Base-by-base conservation (phyloP, 2,113 vertebrate species). In the Sciurus niger region DNA sequence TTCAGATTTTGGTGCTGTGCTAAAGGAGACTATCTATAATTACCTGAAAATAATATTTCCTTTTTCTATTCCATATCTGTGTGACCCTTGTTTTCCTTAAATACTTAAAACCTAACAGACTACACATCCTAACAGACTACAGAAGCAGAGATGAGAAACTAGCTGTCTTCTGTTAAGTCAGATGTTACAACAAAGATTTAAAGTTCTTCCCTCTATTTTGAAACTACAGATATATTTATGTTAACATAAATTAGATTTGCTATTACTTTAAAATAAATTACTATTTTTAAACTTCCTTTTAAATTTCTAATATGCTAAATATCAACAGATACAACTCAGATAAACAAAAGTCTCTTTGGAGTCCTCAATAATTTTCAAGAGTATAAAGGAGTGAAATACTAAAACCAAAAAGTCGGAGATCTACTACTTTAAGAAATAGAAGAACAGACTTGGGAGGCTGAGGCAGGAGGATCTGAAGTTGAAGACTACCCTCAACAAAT, bases 141-240 rank as follows among this genome's bases (percentile, higher is more conserved):
- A 96, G 77, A 93, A 90, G 48, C 67, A 84, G 30, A 40, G 53
- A 90, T 46, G 30, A 96, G 70, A 95, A 95, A 84, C 43, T 55
- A 90, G 48, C 53, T 95, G 84, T 88, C 92, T 96, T 92, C 72
- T 95, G 53, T 95, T 95, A 96, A 89, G 43, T 34, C 65, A 95
- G 84, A 92, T 3, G 58, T 92, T 91, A 48, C 40, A 40, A 95
- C 86, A 96, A 53, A 90, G 28, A 60, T 82, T 34, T 88, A n/a
- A 90, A 80, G 72, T 17, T 72, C 60, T 80, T 90, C 51, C 37
- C 18, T 16, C 30, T 37, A 30, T 85, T 93, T 65, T 78, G 74
- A 78, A 84, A 96, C 40, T 63, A 68, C 60, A 93, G 25, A 87
- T 37, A 34, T 28, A 91, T 13, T 78, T 85, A 90, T 70, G 37